Evolutionary conservation across 2,113 vertebrate species (phyloP).

Genomic region (Lamprotornis superbus): DNA sequence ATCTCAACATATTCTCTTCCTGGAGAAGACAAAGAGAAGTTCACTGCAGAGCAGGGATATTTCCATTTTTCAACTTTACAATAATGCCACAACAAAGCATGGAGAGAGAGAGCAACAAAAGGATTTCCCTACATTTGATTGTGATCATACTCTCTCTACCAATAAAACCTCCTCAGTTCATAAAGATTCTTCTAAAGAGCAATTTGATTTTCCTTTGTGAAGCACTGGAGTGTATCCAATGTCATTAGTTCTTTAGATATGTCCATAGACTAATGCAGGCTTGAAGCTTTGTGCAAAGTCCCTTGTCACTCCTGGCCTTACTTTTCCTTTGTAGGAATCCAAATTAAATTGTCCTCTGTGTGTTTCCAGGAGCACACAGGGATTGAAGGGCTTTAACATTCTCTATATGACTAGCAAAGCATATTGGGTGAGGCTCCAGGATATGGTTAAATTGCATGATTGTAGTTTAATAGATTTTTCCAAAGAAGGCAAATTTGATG

Average conservation of each 20-base stretch:
- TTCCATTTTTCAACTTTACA: not conserved
- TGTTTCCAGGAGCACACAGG: not conserved
- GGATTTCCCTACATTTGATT: not conserved
- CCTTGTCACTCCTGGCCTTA: not conserved
- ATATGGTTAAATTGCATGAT: not conserved
- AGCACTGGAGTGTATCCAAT: constrained; percentile 7
- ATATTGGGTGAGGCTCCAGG: not conserved
- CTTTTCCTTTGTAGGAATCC: not conserved
- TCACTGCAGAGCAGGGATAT: not conserved
- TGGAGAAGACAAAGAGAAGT: not conserved
- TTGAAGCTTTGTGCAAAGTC: not conserved
- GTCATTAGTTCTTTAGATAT: constrained; percentile 16
- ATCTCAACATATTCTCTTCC: not conserved
- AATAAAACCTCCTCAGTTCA: not conserved
- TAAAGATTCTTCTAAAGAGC: constrained; percentile 2
- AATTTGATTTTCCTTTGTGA: constrained; percentile 40
- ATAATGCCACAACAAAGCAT: not conserved
- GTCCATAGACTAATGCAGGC: not conserved
- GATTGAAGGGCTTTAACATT: not conserved
- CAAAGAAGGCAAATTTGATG: not conserved
- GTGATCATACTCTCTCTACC: not conserved
- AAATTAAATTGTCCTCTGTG: not conserved
- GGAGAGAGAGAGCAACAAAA: not conserved
- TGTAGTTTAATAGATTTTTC: not conserved
- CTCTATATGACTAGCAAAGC: not conserved